Conservation (phyloP, 2,888 invertebrate genomes). For the Protonemura montana region DNA sequence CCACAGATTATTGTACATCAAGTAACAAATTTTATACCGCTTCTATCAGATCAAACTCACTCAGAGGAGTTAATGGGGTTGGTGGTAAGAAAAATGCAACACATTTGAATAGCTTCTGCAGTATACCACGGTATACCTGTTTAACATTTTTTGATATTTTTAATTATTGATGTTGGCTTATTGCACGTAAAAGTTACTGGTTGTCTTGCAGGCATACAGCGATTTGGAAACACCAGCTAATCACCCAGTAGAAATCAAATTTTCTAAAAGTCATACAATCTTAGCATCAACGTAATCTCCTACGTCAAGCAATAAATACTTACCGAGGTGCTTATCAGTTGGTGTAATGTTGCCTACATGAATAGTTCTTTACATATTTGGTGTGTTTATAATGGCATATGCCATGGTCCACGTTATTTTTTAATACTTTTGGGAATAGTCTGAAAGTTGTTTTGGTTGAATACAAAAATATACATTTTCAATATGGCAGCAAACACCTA, state of each 20-base stretch:
- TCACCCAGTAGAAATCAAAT: conserved; percentile 9
- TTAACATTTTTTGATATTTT: no score
- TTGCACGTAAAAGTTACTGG: not conserved
- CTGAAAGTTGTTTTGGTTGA: no score
- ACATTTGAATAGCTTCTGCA: not conserved
- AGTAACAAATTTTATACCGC: conserved; percentile 49
- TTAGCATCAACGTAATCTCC: not conserved
- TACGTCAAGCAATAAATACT: not conserved
- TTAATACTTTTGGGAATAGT: no score
- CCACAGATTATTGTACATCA: conserved; percentile 50
- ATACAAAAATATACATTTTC: no score
- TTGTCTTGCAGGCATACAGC: conserved; percentile 40
- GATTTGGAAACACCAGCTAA: conserved; percentile 40
- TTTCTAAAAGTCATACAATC: not conserved
- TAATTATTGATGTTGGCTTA: not conserved
- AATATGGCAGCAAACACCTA: no score
- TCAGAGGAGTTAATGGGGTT: conserved; percentile 46
- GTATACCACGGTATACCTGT: no score
- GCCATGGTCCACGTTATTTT: not conserved
- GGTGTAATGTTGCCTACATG: not conserved
- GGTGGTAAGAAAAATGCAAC: conserved; percentile 43
- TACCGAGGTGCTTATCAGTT: not conserved
- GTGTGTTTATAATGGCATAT: not conserved
- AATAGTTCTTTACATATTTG: not conserved
- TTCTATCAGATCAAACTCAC: conserved; percentile 47